A percentile compares a stretch with the other conserved stretches of the same genome.
phyloP scores from a whole-genome alignment of 1,140 invertebrate genomes.

The Drosophila pachea region DNA sequence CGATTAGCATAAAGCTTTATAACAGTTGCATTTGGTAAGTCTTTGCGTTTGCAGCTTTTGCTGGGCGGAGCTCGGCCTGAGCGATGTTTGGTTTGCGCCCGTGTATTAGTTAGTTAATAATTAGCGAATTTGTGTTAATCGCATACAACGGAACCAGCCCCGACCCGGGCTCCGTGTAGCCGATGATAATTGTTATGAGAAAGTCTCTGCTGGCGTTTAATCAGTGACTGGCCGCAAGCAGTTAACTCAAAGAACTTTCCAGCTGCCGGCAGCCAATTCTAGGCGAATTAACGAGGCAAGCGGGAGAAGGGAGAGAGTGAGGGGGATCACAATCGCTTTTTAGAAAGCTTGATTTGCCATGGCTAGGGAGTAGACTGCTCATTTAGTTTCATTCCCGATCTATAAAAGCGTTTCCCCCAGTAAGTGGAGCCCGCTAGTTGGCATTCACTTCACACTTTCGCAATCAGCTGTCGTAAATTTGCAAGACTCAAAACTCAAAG shows the following conservation, averaged over 20 bases:
- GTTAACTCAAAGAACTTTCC: conserved; percentile 18
- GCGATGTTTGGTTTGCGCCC: conserved; percentile 26
- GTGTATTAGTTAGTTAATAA: conserved; percentile 51
- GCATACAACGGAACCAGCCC: conserved; percentile 37
- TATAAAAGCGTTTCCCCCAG: neutral
- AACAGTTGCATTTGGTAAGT: conserved; percentile 21
- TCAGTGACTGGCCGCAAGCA: conserved; percentile 68
- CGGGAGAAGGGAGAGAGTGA: neutral
- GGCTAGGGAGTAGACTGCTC: neutral
- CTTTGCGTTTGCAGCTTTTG: conserved; percentile 31
- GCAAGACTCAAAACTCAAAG: conserved; percentile 29
- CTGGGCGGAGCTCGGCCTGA: conserved; percentile 5
- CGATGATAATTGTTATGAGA: conserved; percentile 47
- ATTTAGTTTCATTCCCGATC: too few relatives aligned
- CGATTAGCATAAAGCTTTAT: conserved; percentile 43
- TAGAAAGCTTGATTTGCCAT: conserved; percentile 16
- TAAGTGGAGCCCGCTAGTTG: conserved; percentile 10
- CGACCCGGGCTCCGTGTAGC: conserved; percentile 20
- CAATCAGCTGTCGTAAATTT: conserved; percentile 42
- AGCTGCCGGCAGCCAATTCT: neutral
- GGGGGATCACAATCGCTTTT: neutral
- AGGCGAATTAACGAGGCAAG: too few relatives aligned
- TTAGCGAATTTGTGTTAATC: conserved; percentile 71
- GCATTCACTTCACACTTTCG: conserved; percentile 26
- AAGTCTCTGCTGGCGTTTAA: conserved; percentile 58